Evolutionary conservation across 2,888 invertebrate species (phyloP).

Genomic region (Merodon equestris): DNA sequence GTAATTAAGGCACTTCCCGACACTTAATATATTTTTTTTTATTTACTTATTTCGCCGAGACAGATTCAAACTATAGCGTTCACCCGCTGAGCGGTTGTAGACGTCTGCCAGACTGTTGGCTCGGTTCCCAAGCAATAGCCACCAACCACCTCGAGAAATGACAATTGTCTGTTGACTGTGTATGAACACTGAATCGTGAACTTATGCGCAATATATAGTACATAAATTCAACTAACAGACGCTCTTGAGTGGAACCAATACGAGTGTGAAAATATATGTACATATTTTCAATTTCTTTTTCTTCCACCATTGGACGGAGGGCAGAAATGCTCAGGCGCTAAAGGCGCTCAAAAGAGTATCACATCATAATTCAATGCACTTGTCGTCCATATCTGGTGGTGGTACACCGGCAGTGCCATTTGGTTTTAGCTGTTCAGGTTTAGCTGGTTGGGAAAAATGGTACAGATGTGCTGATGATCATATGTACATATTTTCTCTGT

Average conservation of each 20-base stretch:
- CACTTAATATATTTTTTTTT: slow-evolving; percentile 26
- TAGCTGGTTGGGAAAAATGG: too few relatives aligned
- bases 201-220: too few relatives aligned
- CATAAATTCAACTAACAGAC: slow-evolving; percentile 5
- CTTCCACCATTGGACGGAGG: too few relatives aligned
- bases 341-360: too few relatives aligned
- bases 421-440: too few relatives aligned
- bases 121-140: slow-evolving; percentile 51
- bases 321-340: too few relatives aligned
- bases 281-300: too few relatives aligned
- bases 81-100: slow-evolving; percentile 51
- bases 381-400: too few relatives aligned
- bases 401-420: too few relatives aligned
- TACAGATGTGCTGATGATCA: too few relatives aligned
- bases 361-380: too few relatives aligned
- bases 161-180: slow-evolving; percentile 4
- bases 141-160: slow-evolving; percentile 29
- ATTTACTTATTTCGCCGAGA: slow-evolving; percentile 12
- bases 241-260: slow-evolving; percentile 34
- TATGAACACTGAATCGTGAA: not conserved
- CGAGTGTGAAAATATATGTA: not conserved
- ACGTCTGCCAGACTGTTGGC: slow-evolving; percentile 66
- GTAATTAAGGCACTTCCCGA: slow-evolving; percentile 5
- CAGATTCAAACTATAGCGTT: slow-evolving; percentile 30
- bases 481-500: too few relatives aligned